Evolutionary conservation across 2,797 vertebrate species (phyloP).

Genomic region (Taenioides sp.): DNA sequence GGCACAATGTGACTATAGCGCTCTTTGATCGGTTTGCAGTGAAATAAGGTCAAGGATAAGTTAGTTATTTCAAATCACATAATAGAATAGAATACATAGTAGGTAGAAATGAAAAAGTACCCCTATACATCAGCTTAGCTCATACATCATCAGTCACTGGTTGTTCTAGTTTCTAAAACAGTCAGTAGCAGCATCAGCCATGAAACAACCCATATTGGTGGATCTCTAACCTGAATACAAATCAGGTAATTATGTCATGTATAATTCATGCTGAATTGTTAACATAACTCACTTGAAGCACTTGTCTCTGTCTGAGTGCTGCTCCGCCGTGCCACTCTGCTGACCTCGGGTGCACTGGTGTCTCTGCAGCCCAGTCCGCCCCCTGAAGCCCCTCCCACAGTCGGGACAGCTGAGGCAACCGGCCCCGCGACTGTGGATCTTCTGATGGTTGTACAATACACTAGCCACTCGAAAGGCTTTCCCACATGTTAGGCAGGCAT

Average conservation of each 20-base stretch:
- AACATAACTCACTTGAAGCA: constrained; percentile 78
- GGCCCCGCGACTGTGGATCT: constrained; percentile 73
- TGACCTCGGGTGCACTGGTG: constrained; percentile 72
- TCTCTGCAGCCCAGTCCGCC: constrained; percentile 77
- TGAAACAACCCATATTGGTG: too few relatives aligned
- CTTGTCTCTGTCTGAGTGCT: constrained; percentile 73
- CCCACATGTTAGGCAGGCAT: constrained; percentile 81
- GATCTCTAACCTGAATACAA: too few relatives aligned
- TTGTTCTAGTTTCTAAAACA: too few relatives aligned
- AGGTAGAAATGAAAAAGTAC: too few relatives aligned
- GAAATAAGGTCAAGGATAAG: too few relatives aligned
- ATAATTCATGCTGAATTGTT: not conserved
- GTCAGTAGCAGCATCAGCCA: too few relatives aligned
- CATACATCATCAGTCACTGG: too few relatives aligned
- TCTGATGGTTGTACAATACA: constrained; percentile 83
- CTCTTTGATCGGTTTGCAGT: too few relatives aligned
- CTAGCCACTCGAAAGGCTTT: constrained; percentile 82
- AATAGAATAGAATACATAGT: too few relatives aligned
- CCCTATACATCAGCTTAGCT: too few relatives aligned
- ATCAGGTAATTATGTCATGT: not conserved
- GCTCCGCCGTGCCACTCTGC: constrained; percentile 38
- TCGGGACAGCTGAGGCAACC: constrained; percentile 79
- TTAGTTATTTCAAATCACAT: too few relatives aligned
- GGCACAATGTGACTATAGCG: too few relatives aligned
- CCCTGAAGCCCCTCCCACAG: constrained; percentile 85